Evolutionary conservation across 1,140 invertebrate species (phyloP).

Genomic region (Drosophila albomicans): DNA sequence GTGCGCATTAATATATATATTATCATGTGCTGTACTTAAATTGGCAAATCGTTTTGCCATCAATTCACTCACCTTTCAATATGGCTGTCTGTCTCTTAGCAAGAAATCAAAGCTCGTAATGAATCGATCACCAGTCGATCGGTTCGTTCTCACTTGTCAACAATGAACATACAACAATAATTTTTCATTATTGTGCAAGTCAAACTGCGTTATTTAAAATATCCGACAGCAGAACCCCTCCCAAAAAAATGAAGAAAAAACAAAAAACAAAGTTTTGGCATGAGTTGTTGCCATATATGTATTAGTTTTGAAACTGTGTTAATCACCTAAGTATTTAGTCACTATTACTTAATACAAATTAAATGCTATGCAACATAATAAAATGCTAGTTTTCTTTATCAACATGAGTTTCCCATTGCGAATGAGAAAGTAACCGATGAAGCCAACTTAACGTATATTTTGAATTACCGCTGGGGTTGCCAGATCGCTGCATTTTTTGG

Average conservation of each 20-base stretch:
- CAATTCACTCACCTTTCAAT: conserved; percentile 55
- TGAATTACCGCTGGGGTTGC: neutral
- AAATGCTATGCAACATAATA: conserved; percentile 57
- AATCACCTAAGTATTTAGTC: conserved; percentile 83
- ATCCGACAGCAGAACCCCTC: conserved; percentile 16
- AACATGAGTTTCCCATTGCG: neutral
- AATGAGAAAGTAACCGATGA: too few relatives aligned
- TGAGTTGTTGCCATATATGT: conserved; percentile 62
- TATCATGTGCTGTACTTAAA: conserved; percentile 68
- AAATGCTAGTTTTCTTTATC: neutral
- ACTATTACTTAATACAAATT: conserved; percentile 78
- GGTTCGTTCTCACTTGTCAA: conserved; percentile 32
- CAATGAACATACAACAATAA: conserved; percentile 50
- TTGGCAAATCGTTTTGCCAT: conserved; percentile 60
- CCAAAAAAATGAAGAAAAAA: conserved; percentile 20
- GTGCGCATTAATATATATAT: conserved; percentile 35
- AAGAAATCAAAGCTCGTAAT: conserved; percentile 67
- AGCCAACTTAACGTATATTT: neutral
- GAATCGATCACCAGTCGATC: conserved; percentile 67
- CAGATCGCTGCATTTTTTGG: neutral
- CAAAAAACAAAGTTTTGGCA: conserved; percentile 19
- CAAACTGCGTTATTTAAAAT: conserved; percentile 30
- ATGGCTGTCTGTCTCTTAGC: conserved; percentile 63
- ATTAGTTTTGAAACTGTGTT: conserved; percentile 82
- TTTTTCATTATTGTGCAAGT: conserved; percentile 61